These are phyloP conservation scores for Phrixothrix hirtus DNA, from an alignment of 2,888 invertebrate species.

Conservation along the genomic window DNA sequence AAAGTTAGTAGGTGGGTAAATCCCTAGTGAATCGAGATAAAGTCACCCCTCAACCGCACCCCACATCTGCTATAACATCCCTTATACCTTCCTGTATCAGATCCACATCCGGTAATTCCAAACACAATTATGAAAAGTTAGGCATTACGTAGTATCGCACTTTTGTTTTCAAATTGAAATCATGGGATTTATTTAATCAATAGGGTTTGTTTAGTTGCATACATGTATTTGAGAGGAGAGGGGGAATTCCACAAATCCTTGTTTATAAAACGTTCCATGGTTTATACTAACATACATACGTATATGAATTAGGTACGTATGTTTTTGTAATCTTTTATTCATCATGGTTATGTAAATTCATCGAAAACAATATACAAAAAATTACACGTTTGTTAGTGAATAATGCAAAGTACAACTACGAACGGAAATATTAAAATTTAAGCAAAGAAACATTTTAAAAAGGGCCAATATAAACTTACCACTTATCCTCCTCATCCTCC, in stretches of 20 bases:
- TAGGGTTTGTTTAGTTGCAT: too few species aligned
- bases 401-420: too few species aligned
- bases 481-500: slow-evolving; percentile 37
- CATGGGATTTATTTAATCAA: slow-evolving; percentile 3
- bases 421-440: too few species aligned
- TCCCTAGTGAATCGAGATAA: slow-evolving; percentile 24
- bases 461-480: too few species aligned
- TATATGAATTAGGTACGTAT: too few species aligned
- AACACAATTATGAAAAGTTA: slow-evolving; percentile 2
- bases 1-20: slow-evolving; percentile 26
- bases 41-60: slow-evolving; percentile 25
- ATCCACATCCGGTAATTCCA: slow-evolving; percentile 23
- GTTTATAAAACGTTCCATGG: too few species aligned
- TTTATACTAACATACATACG: too few species aligned
- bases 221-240: too few species aligned
- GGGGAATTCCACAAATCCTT: too few species aligned
- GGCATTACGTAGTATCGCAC: not conserved
- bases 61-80: slow-evolving; percentile 27
- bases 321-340: slow-evolving; percentile 15
- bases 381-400: too few species aligned
- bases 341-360: slow-evolving; percentile 13
- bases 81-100: slow-evolving; percentile 23
- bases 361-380: not conserved
- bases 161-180: slow-evolving; percentile 3
- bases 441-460: too few species aligned